These are phyloP conservation scores for Tetraneura akinire DNA, from an alignment of 1,140 invertebrate species.

Conservation along the genomic window DNA sequence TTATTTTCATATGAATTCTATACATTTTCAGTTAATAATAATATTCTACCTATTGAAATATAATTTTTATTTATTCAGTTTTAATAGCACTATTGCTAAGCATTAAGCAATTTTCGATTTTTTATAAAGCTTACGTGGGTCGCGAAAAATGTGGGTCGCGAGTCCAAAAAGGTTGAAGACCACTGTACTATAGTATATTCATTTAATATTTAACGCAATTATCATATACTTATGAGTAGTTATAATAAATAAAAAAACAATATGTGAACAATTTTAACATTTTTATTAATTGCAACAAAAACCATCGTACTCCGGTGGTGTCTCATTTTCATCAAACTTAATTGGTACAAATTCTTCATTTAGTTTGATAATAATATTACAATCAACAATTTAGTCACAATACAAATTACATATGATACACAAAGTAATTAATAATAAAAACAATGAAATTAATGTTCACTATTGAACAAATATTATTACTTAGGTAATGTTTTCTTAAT, in stretches of 20 bases:
- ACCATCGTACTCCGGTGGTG: slow-evolving; percentile 1
- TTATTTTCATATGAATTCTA: no score
- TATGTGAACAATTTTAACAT: slow-evolving; percentile 27
- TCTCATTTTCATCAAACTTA: slow-evolving; percentile 22
- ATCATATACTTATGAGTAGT: no score
- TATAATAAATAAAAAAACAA: slow-evolving; percentile 5
- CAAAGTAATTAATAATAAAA: slow-evolving; percentile 40
- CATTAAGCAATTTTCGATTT: no score
- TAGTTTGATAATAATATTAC: slow-evolving; percentile 14
- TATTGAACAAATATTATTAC: slow-evolving; percentile 37
- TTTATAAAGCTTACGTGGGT: no score
- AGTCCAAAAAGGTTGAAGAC: no score
- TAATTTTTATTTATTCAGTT: no score
- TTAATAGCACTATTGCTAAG: no score
- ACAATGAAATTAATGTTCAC: slow-evolving; percentile 19
- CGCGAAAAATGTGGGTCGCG: no score
- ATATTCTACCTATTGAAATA: no score
- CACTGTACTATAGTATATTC: no score
- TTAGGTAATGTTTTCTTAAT: slow-evolving; percentile 25
- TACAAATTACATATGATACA: slow-evolving; percentile 19
- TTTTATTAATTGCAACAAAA: slow-evolving; percentile 47
- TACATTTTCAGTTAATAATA: no score
- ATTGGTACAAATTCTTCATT: slow-evolving; percentile 32
- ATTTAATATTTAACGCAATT: no score
- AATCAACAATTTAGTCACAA: slow-evolving; percentile 22